These are phyloP conservation scores for Temnothorax nylanderi DNA, from an alignment of 1,140 invertebrate genomes.

Conservation along the genomic window DNA sequence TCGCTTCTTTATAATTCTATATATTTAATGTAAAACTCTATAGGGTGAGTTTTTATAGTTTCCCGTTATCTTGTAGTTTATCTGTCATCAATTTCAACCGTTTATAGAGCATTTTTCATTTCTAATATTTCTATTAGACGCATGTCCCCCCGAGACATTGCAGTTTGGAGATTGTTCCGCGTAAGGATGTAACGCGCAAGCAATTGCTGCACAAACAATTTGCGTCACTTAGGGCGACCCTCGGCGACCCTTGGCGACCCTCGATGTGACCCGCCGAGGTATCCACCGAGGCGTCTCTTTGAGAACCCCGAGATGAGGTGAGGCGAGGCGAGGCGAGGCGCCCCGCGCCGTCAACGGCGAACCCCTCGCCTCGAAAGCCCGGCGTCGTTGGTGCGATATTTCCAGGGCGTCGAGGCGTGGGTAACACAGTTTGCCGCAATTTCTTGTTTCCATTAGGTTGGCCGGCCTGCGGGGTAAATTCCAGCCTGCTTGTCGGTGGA, in stretches of 20 bases:
- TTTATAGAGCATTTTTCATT: background rate
- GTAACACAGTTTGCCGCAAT: conserved; percentile 85
- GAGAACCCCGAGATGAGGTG: conserved; percentile 59
- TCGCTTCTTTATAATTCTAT: background rate
- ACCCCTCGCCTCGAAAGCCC: background rate
- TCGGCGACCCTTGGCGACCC: conserved; percentile 34
- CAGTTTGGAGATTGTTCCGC: background rate
- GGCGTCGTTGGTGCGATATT: conserved; percentile 78
- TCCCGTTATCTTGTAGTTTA: background rate
- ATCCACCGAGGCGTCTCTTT: conserved; percentile 58
- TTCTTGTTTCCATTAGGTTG: conserved; percentile 86
- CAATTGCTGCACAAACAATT: conserved; percentile 56
- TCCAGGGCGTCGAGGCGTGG: conserved; percentile 82
- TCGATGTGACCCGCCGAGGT: conserved; percentile 32
- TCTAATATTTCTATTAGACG: background rate
- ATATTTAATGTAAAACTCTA: background rate
- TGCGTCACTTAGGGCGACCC: conserved; percentile 45
- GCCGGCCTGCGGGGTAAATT: conserved; percentile 84
- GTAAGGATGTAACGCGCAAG: conserved; percentile 1
- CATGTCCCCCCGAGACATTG: background rate
- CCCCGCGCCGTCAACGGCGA: conserved; percentile 33
- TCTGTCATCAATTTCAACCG: background rate
- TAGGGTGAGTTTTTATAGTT: background rate
- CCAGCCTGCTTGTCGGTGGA: conserved; percentile 73
- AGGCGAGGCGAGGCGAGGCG: background rate